These are phyloP conservation scores for Drosophila novamexicana DNA, from an alignment of 1,140 invertebrate genomes.

Conservation along the genomic window DNA sequence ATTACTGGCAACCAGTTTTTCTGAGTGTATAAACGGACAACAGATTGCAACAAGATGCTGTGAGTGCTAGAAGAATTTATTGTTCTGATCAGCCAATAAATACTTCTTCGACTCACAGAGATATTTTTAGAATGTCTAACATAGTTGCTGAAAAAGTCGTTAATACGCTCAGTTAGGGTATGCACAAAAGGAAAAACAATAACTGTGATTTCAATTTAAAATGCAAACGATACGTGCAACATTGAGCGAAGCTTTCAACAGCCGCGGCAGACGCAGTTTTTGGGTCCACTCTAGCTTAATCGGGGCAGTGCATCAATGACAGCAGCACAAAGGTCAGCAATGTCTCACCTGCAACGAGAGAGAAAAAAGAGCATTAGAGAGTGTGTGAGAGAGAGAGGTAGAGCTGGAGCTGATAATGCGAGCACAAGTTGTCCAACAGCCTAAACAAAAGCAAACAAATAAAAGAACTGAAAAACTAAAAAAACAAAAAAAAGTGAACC, in stretches of 20 bases:
- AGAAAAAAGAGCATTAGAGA: conserved; percentile 6
- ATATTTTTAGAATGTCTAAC: neutral
- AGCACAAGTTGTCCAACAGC: conserved; percentile 8
- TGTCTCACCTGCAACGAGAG: conserved; percentile 16
- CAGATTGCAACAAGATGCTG: no score
- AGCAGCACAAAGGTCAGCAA: conserved; percentile 7
- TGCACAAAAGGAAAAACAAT: neutral
- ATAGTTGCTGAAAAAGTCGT: neutral
- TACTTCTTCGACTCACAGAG: no score
- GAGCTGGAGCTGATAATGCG: conserved; percentile 18
- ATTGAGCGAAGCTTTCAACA: conserved; percentile 10
- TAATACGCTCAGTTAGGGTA: neutral
- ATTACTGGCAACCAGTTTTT: no score
- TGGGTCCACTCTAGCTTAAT: conserved; percentile 13
- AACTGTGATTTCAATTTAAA: conserved; percentile 28
- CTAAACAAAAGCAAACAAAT: conserved; percentile 5
- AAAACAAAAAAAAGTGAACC: conserved; percentile 26
- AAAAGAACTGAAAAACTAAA: conserved; percentile 31
- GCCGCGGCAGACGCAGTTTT: neutral
- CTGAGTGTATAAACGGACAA: no score
- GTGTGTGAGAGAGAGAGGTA: neutral
- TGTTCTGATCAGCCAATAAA: no score
- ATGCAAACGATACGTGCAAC: conserved; percentile 25
- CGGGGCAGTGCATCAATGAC: neutral
- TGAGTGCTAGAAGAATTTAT: no score